phyloP scores from a whole-genome alignment of 1,140 invertebrate genomes.

The Epicauta chinensis region DNA sequence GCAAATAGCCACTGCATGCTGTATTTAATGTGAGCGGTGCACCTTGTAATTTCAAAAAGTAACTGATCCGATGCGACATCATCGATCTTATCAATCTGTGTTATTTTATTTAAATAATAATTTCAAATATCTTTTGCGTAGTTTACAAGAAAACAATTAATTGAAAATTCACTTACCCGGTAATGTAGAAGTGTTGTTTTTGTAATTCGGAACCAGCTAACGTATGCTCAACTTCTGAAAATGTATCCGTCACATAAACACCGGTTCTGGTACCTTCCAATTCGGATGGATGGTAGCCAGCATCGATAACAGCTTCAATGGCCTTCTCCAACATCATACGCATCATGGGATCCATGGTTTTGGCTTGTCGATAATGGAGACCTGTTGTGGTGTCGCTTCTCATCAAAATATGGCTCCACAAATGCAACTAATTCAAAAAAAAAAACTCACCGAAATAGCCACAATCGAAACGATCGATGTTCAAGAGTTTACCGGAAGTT shows the following conservation, averaged over 20 bases:
- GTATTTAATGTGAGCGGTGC: constrained; percentile 83
- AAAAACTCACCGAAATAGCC: constrained; percentile 69
- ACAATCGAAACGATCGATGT: constrained; percentile 74
- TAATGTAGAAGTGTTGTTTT: background rate
- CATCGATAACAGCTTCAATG: constrained; percentile 84
- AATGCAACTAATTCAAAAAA: too few relatives aligned
- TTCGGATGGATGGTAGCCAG: constrained; percentile 57
- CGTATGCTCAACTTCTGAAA: background rate
- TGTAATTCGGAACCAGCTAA: background rate
- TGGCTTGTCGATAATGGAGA: constrained; percentile 71
- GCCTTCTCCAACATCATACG: constrained; percentile 75
- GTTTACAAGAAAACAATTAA: too few relatives aligned
- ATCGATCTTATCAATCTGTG: constrained; percentile 39
- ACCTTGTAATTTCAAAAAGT: constrained; percentile 60
- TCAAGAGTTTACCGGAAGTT: constrained; percentile 70
- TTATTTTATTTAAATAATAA: background rate
- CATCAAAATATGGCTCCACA: too few relatives aligned
- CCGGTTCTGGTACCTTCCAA: constrained; percentile 65
- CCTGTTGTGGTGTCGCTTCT: too few relatives aligned
- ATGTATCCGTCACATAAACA: constrained; percentile 69
- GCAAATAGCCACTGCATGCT: constrained; percentile 83
- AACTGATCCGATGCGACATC: constrained; percentile 86
- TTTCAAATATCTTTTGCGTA: too few relatives aligned
- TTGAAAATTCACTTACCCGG: background rate
- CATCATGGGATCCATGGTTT: constrained; percentile 84